Evolutionary conservation across 2,888 invertebrate species (phyloP), one percentile per base, ranked within the genome.

Genomic region (Hirtodrosophila confusa): DNA sequence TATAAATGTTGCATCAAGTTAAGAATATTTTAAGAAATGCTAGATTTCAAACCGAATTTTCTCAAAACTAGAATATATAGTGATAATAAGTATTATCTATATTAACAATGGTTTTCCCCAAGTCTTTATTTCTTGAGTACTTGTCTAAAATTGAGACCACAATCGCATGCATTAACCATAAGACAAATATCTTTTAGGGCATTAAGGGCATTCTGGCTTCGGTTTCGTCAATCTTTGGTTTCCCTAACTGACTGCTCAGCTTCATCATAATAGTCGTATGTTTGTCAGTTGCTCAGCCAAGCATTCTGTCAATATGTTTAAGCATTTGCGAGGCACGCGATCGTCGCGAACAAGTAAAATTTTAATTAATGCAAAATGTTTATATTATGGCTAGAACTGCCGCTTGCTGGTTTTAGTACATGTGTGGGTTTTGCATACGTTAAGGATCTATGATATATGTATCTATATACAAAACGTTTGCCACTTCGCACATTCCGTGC

Each of bases 281-380:
- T 61, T 56, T 54, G 60, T 43, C 57, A 71, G 55, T 58, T 23
- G 29, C 29, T 49, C 56, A 65, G 41, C 29, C 31, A 36, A 35
- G 12, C 51, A 56, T 43, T 73, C 35, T 33, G 51, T 61, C 66
- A 58, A 57, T 58, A 8, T 9, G n/a, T 33, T 39, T 27, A 10
- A 45, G 67, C 76, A 71, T 64, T 64, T 54, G 31, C 43, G 5
- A 29, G 39, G 48, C 74, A 65, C 68, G 64, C 80, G 78, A 60
- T 76, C 48, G 12, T 29, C 39, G 24, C 36, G 6, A 27, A 3
- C 27, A 27, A 27, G 37, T 44, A 50, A 27, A 24, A 47, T 40
- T 61, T 55, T 40, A 76, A 72, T 63, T 54, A 63, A 64, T 73
- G 39, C 69, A 75, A 17, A 17, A 55, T 58, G 61, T 60, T 11